Base-by-base conservation (phyloP, 2,888 invertebrate species). In the Apotomis betuletana region DNA sequence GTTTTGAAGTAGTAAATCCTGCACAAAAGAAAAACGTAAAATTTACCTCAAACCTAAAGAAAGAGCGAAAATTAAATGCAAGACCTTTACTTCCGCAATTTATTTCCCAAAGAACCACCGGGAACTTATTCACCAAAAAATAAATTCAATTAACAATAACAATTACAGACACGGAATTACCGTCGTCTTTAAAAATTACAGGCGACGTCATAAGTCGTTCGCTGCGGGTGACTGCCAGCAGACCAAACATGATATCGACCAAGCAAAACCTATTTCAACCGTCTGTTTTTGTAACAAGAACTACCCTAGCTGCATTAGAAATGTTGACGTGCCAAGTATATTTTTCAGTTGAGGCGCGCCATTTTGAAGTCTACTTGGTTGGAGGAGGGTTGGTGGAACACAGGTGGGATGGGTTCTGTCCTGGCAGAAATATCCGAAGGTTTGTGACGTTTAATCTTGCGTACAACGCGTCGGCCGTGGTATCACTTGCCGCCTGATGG, bases 391-490 rank as follows among this genome's bases (percentile, higher is more conserved):
- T 84, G 12, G 3, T 12, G 54, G 60, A 54, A 72, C 49, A 69
- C 41, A 67, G 67, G 69, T 72, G 55, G 52, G 59, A 41, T 72
- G 68, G 60, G 15, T 58, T 69, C 51, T 36, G 77, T 55, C 57
- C 68, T 72, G 67, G 62, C 51, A 72, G 81, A 81, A 83, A 80
- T 85, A 83, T 82, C 82, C 81, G 90, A 90, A 89, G 91, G 90
- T 88, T 90, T 87, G 90, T 92, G 92, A 92, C 92, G 90, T 92
- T 92, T 93, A 92, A 92, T 93, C 92, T 93, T 91, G 91, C 91
- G 91, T 91, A 87, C 85, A 86, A 88, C 90, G 87, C 89, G 88
- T 84, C 87, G 88, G 87, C 86, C 86, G 88, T 88, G 90, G 91
- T 90, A 90, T 91, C 92, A 91, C 87, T 90, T 81, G 90, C 86